These are phyloP conservation scores for Alca torda DNA, from an alignment of 2,797 vertebrate species.

Conservation along the genomic window DNA sequence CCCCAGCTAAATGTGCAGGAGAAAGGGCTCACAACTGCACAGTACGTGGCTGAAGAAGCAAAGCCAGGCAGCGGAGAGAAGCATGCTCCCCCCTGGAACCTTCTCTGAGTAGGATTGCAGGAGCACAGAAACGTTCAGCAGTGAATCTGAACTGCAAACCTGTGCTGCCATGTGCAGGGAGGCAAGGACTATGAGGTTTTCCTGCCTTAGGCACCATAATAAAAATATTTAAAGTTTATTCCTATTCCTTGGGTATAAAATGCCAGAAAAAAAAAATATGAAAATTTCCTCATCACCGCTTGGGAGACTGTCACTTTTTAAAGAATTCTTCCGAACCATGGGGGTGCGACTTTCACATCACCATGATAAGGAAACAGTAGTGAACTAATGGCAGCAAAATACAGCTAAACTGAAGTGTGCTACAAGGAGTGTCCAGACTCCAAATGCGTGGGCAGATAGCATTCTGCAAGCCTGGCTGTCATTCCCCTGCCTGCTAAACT, in stretches of 20 bases:
- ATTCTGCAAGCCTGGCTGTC: not conserved
- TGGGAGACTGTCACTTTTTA: not conserved
- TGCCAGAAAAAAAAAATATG: not conserved
- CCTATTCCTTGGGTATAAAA: not conserved
- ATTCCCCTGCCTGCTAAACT: not conserved
- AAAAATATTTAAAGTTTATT: not conserved
- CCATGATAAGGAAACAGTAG: not conserved
- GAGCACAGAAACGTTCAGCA: not conserved
- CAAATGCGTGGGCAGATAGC: not conserved
- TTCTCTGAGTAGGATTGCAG: not conserved
- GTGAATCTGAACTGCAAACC: not conserved
- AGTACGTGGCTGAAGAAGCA: not conserved
- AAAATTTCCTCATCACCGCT: not conserved
- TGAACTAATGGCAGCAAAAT: not conserved
- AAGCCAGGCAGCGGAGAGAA: not conserved
- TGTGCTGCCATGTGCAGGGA: rapidly evolving
- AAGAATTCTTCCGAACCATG: not conserved
- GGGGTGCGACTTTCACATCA: not conserved
- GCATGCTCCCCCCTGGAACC: not conserved
- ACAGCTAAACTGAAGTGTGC: not conserved
- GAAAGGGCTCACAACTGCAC: not conserved
- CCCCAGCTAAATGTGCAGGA: not conserved
- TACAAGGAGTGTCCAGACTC: not conserved
- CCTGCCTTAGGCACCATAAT: not conserved
- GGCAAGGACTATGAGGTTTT: not conserved